phyloP scores from a whole-genome alignment of 2,797 vertebrate genomes.

The Tragelaphus oryx region DNA sequence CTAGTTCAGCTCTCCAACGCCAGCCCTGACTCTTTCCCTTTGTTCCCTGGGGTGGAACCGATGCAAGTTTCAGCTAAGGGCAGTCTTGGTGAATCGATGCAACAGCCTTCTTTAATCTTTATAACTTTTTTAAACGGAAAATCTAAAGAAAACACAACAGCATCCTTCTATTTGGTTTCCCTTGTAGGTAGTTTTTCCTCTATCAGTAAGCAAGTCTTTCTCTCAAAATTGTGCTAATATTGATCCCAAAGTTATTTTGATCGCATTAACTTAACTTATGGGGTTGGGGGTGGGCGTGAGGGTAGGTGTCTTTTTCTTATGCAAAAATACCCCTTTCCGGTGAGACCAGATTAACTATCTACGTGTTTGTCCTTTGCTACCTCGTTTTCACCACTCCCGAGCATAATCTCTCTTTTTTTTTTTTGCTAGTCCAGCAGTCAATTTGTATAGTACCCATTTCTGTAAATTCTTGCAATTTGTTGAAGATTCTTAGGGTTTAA shows the following conservation, averaged over 20 bases:
- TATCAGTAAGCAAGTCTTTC: neutral
- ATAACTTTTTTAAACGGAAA: neutral
- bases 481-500: slow-evolving; percentile 68
- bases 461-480: slow-evolving; percentile 66
- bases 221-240: slow-evolving; percentile 13
- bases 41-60: slow-evolving; percentile 53
- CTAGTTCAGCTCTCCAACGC: neutral
- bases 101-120: slow-evolving; percentile 43
- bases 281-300: slow-evolving; percentile 58
- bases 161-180: slow-evolving; percentile 13
- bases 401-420: neutral
- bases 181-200: slow-evolving; percentile 20
- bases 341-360: slow-evolving; percentile 52
- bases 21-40: slow-evolving; percentile 30
- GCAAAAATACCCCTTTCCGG: slow-evolving; percentile 71
- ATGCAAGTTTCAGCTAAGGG: slow-evolving; percentile 43
- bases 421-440: slow-evolving; percentile 26
- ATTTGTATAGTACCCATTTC: slow-evolving; percentile 66
- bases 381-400: slow-evolving; percentile 19
- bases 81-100: neutral
- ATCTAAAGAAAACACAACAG: neutral
- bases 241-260: slow-evolving; percentile 60
- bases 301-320: slow-evolving; percentile 67
- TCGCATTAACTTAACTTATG: slow-evolving; percentile 63
- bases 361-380: slow-evolving; percentile 63